Evolutionary conservation across 2,888 invertebrate genomes (phyloP), one percentile per base, ranked within the genome.

Genomic region (Allophyes oxyacanthae): DNA sequence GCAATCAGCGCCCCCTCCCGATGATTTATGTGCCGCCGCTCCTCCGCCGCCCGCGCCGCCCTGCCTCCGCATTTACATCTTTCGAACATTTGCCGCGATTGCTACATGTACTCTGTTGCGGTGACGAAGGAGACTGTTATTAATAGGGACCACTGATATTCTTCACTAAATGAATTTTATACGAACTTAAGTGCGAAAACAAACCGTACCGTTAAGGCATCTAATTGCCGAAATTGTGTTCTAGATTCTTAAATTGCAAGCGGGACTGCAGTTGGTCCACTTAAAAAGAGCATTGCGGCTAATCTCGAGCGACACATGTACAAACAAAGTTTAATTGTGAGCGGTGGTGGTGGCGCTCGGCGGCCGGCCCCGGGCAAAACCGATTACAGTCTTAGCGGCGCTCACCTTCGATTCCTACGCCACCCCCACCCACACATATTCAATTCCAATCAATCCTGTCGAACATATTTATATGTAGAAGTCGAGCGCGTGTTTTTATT

Each of bases 311-410:
- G 93, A 91, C 92, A 92, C 91, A 92, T 92, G 92, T 89, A 91
- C 91, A 90, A 93, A 92, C 92, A 92, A 93, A 93, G 94, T 94
- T 93, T 92, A 93, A 94, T 92, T 93, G 94, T 92, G 90, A 91
- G 84, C 90, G 84, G 83, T 73, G 80, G 79, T 67, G 69, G 68
- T 49, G 64, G 73, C 78, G 69, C 70, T 54, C 64, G 64, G 55
- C 74, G 78, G 8, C 7, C 28, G 28, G 85, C 90, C 89, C 87
- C 87, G 84, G 85, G 92, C 89, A 91, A 93, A 92, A 92, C 91
- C 92, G 94, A 94, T 94, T 94, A 93, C 92, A 92, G 92, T 93
- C 94, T 94, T 94, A 93, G 90, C 89, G 80, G 80, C 82, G 84
- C 88, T 92, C 92, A 94, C 94, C 93, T 94, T 92, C 92, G 92